Conservation (phyloP, 2,888 invertebrate genomes). For the Nomada ruficornis region DNA sequence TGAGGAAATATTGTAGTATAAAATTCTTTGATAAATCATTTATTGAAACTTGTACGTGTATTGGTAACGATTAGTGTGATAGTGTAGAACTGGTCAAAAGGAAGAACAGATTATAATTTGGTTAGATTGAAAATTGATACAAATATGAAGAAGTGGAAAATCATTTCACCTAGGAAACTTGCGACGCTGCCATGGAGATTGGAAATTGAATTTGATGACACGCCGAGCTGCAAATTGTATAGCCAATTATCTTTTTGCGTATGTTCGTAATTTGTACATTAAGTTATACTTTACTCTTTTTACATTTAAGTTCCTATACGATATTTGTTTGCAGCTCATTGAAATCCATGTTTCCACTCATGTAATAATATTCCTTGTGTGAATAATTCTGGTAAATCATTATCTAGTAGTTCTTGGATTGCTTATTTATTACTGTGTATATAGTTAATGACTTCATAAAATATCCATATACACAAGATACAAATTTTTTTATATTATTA, state of each 20-base stretch:
- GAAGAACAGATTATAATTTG: background rate
- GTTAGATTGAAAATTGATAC: background rate
- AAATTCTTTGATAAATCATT: constrained; percentile 9
- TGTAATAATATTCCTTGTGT: too few species aligned
- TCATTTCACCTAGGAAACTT: background rate
- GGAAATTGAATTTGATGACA: constrained; percentile 27
- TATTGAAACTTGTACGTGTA: background rate
- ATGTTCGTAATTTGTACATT: background rate
- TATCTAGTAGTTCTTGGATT: too few species aligned
- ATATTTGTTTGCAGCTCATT: background rate
- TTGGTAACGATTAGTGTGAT: background rate
- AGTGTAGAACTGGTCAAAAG: background rate
- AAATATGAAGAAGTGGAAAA: background rate
- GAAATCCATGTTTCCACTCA: too few species aligned
- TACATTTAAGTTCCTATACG: background rate
- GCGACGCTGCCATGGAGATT: constrained; percentile 36
- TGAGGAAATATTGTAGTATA: background rate
- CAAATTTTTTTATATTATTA: too few species aligned
- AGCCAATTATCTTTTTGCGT: constrained; percentile 17
- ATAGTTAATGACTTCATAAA: too few species aligned
- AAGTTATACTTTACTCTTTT: background rate
- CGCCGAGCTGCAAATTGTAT: constrained; percentile 31
- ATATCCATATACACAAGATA: too few species aligned
- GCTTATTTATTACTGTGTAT: too few species aligned
- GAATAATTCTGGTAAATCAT: too few species aligned